Evolutionary conservation across 2,888 invertebrate genomes (phyloP).

Genomic region (Pharmacophagus antenor): DNA sequence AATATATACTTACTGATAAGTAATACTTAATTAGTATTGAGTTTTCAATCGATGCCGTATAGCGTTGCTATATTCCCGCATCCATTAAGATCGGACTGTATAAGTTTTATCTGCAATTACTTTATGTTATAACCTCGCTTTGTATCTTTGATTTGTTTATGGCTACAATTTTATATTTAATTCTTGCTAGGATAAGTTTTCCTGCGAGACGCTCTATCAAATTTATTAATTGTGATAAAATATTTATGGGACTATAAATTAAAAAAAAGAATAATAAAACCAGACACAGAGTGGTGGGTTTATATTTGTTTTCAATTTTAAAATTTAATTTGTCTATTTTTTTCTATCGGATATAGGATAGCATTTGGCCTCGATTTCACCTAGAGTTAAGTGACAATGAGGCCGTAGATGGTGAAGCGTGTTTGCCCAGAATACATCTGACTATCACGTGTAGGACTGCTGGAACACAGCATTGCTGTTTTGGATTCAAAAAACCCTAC

Average conservation of each 20-base stretch:
- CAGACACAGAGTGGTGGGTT: neutral
- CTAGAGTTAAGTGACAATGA: too few relatives aligned
- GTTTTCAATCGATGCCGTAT: neutral
- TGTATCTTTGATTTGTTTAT: conserved; percentile 8
- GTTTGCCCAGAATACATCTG: too few relatives aligned
- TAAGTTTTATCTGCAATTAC: conserved; percentile 1
- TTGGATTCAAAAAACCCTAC: too few relatives aligned
- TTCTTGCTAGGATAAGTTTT: conserved; percentile 1
- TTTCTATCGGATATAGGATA: too few relatives aligned
- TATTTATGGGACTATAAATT: neutral
- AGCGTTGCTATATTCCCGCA: conserved; percentile 1
- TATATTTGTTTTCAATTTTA: neutral
- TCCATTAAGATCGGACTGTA: neutral
- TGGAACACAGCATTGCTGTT: too few relatives aligned
- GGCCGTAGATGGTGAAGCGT: too few relatives aligned
- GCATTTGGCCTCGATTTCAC: too few relatives aligned
- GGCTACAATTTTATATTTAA: conserved; percentile 9
- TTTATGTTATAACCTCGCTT: conserved; percentile 4
- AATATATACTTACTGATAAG: too few relatives aligned
- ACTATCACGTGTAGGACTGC: too few relatives aligned
- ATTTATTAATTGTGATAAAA: conserved; percentile 6
- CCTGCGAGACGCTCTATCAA: neutral
- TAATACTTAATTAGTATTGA: neutral
- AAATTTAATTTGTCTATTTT: too few relatives aligned
- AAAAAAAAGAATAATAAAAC: too few relatives aligned